A percentile compares a stretch with the other conserved stretches of the same genome.
phyloP scores from a whole-genome alignment of 2,113 vertebrate species.

The Alexandromys fortis region DNA sequence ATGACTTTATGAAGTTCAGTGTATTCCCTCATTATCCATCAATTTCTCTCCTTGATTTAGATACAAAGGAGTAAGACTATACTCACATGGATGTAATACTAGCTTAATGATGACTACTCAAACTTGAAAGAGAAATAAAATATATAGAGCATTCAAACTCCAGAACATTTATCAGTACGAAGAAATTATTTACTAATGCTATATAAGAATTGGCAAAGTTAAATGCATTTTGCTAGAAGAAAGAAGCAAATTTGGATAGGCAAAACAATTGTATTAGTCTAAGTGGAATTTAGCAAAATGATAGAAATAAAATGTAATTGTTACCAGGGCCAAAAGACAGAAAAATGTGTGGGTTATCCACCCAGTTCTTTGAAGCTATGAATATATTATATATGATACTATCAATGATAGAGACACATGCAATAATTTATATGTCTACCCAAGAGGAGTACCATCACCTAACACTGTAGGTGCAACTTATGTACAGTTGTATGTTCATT shows the following conservation, averaged over 20 bases:
- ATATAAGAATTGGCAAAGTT: background rate
- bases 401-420: background rate
- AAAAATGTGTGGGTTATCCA: background rate
- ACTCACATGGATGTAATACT: background rate
- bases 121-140: background rate
- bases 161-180: background rate
- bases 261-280: background rate
- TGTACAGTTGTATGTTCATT: background rate
- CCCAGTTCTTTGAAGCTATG: background rate
- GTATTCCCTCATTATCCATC: background rate
- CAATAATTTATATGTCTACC: background rate
- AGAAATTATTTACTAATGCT: background rate
- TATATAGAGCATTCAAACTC: background rate
- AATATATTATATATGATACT: too few species aligned
- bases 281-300: background rate
- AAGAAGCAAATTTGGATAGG: background rate
- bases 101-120: background rate
- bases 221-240: background rate
- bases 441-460: background rate
- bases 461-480: too few species aligned
- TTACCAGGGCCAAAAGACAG: fast-evolving
- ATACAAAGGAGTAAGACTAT: background rate
- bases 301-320: background rate
- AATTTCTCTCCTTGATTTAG: background rate
- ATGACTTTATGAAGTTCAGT: background rate